Base-by-base conservation (phyloP, 2,113 vertebrate genomes). In the Etia nguti region DNA sequence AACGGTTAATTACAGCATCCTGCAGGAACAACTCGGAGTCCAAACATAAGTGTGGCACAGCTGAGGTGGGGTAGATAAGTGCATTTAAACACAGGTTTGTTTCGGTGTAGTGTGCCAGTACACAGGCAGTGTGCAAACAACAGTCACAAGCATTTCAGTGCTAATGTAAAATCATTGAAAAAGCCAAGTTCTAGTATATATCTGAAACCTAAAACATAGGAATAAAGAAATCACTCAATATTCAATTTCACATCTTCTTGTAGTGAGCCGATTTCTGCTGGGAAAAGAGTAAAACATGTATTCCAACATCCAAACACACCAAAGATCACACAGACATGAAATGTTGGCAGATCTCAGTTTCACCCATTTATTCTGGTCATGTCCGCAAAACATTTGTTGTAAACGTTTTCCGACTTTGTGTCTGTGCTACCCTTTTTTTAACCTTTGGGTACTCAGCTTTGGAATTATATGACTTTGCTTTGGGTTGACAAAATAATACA, bases 1-100 rank as follows among this genome's bases (percentile, higher is more conserved):
- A 68, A 55, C 73, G 56, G 88, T 91, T 94, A 88, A 94, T 83
- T 85, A 79, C 83, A 29, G 89, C 92, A 90, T 93, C 92, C 89
- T 90, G 90, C 56, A 83, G 84, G 82, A 81, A 89, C 60, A 81
- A 31, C 24, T 8, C 43, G 73, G 18, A 82, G 81, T 81, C 89
- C 80, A 87, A 92, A 93, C 86, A 91, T 70, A 70, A 89, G 85
- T 22, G 22, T 20, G 85, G 70, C 12, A 12, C 29, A 16, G 57
- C 11, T 12, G 57, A 82, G 16, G 70, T 75, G 43, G 43, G 43
- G 70, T 43, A 48, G 59, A 38, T 52, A 57, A 75, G 54, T 8
- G 38, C 4, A 38, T 48, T 31, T 89, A 22, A 52, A 36, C 50
- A 41, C 41, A 5, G 55, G 15, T 59, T 59, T 59, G 24, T 77